A percentile compares a stretch with the other conserved stretches of the same genome.
Evolutionary conservation across 2,888 invertebrate species (phyloP).

Genomic region (Deilephila porcellus): DNA sequence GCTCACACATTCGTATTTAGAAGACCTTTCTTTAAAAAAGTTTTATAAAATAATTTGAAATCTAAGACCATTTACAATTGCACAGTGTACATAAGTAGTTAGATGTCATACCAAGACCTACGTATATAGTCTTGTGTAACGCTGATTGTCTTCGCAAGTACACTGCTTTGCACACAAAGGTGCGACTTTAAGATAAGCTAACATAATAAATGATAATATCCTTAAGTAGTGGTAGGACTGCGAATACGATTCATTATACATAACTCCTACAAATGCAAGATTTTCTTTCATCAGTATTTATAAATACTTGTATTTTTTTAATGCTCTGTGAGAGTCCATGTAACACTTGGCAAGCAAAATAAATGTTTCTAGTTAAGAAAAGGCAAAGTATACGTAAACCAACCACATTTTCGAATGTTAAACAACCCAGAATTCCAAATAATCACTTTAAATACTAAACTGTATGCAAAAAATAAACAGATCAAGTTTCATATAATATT

Average conservation of each 20-base stretch:
- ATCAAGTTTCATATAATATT: conserved; percentile 11
- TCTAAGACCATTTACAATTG: background rate
- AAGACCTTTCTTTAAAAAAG: too few relatives aligned
- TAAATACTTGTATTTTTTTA: background rate
- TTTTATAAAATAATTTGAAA: too few relatives aligned
- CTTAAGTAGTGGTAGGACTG: background rate
- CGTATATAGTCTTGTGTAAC: background rate
- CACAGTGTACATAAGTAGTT: background rate
- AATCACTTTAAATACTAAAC: background rate
- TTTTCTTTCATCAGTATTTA: too few relatives aligned
- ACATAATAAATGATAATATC: conserved; percentile 18
- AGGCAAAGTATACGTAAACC: background rate
- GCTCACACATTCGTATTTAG: too few relatives aligned
- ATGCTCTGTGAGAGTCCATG: background rate
- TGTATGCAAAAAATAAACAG: background rate
- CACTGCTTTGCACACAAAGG: conserved; percentile 21
- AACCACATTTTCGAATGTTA: background rate
- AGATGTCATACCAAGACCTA: background rate
- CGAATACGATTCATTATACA: background rate
- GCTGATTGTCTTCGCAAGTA: conserved; percentile 12
- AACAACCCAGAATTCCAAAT: background rate
- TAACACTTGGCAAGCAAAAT: background rate
- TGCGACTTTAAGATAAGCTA: conserved; percentile 20
- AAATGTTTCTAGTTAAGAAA: background rate
- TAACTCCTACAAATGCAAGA: background rate